Evolutionary conservation across 2,888 invertebrate species (phyloP).

Genomic region (Argyra leucocephala): DNA sequence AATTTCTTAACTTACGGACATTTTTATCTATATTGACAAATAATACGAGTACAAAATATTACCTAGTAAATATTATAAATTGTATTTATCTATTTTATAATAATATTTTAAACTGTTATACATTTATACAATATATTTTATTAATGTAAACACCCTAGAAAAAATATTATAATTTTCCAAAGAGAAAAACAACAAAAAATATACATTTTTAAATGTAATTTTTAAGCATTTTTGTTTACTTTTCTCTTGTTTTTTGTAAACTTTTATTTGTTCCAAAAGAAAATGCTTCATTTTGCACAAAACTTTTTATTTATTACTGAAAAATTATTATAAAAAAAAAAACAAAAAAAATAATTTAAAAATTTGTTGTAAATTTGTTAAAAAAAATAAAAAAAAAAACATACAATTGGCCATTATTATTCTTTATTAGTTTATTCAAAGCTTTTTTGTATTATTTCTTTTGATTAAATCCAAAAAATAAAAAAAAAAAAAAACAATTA

Average conservation of each 20-base stretch:
- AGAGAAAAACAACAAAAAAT: too few species aligned
- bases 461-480: background rate
- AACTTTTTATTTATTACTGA: too few species aligned
- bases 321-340: background rate
- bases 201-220: too few species aligned
- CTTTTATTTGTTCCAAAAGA: background rate
- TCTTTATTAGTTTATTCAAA: background rate
- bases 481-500: background rate
- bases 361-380: background rate
- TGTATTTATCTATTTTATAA: too few species aligned
- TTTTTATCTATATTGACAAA: too few species aligned
- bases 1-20: too few species aligned
- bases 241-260: background rate
- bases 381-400: background rate
- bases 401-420: background rate
- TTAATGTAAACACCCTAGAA: too few species aligned
- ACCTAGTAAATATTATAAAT: too few species aligned
- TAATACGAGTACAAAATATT: too few species aligned
- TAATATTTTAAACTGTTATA: too few species aligned
- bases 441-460: background rate
- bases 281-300: slow-evolving; percentile 1
- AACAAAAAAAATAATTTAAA: background rate
- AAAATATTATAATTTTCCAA: too few species aligned
- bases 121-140: too few species aligned
- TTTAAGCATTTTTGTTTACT: background rate